phyloP scores from a whole-genome alignment of 2,888 invertebrate species.

The Gnatocerus cornutus region DNA sequence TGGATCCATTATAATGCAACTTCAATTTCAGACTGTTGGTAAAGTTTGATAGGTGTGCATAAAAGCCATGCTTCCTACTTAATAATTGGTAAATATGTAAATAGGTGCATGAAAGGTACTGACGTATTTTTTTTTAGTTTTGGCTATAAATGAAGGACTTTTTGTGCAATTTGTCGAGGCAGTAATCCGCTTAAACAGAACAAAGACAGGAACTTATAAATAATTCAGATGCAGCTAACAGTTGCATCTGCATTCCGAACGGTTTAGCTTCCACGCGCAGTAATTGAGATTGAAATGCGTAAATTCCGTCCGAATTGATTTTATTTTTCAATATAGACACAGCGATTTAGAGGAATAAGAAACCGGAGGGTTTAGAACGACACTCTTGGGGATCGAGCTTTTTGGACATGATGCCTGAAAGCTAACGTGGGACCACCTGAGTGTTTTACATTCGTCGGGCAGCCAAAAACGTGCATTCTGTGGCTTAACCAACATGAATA shows the following conservation, averaged over 20 bases:
- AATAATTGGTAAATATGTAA: constrained; percentile 19
- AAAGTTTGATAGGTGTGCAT: constrained; percentile 7
- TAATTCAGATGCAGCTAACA: constrained; percentile 11
- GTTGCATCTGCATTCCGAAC: constrained; percentile 12
- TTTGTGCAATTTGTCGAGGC: no score
- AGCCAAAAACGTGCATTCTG: constrained; percentile 20
- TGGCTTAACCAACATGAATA: constrained; percentile 25
- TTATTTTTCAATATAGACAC: constrained; percentile 54
- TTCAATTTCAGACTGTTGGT: not conserved
- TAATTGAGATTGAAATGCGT: constrained; percentile 17
- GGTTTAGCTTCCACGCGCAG: not conserved
- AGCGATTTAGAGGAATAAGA: constrained; percentile 50
- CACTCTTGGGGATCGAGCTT: constrained; percentile 51
- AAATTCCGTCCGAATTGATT: constrained; percentile 34
- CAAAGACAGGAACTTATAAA: constrained; percentile 19
- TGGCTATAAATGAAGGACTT: no score
- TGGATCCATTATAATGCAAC: constrained; percentile 7
- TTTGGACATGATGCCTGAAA: constrained; percentile 48
- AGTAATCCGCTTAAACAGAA: constrained; percentile 19
- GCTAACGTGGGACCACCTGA: constrained; percentile 48
- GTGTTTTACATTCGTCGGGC: constrained; percentile 53
- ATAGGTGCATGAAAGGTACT: constrained; percentile 3
- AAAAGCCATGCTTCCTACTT: constrained; percentile 7
- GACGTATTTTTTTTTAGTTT: no score
- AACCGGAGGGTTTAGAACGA: constrained; percentile 49